These are phyloP conservation scores for Neodiprion virginianus DNA, from an alignment of 1,140 invertebrate genomes.

Conservation along the genomic window DNA sequence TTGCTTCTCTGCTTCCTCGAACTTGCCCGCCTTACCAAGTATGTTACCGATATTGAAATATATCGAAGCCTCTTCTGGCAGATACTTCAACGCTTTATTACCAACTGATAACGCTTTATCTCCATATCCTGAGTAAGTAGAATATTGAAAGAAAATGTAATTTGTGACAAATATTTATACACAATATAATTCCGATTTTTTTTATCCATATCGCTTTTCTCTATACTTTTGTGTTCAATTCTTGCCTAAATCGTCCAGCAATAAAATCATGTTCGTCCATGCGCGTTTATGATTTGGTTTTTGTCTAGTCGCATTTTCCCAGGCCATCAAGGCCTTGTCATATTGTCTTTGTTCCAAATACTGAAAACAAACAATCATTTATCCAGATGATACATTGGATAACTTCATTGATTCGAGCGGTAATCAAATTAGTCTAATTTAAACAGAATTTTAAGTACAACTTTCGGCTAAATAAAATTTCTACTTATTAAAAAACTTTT, in stretches of 20 bases:
- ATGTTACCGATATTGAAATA: conserved; percentile 90
- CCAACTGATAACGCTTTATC: conserved; percentile 75
- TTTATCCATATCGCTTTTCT: conserved; percentile 27
- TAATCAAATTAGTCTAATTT: too few species aligned
- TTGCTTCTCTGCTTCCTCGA: conserved; percentile 79
- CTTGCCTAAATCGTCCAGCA: conserved; percentile 83
- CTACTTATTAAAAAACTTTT: too few species aligned
- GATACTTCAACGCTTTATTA: conserved; percentile 69
- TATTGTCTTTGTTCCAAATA: conserved; percentile 70
- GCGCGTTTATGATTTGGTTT: conserved; percentile 82
- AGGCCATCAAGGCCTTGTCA: conserved; percentile 70
- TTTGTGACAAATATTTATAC: conserved; percentile 20
- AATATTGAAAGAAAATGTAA: conserved; percentile 19
- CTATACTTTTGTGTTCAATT: conserved; percentile 28
- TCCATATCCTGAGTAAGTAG: conserved; percentile 62
- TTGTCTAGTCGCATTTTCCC: conserved; percentile 80
- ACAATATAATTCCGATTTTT: conserved; percentile 17
- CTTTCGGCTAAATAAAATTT: too few species aligned
- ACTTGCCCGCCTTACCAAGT: conserved; percentile 81
- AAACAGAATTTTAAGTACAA: too few species aligned
- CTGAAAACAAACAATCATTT: conserved; percentile 50
- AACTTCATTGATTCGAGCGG: too few species aligned
- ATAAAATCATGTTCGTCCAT: conserved; percentile 91
- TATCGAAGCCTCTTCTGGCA: conserved; percentile 77
- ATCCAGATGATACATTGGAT: conserved; percentile 3